Conservation (phyloP, 2,888 invertebrate genomes). For the Lithosia quadra region DNA sequence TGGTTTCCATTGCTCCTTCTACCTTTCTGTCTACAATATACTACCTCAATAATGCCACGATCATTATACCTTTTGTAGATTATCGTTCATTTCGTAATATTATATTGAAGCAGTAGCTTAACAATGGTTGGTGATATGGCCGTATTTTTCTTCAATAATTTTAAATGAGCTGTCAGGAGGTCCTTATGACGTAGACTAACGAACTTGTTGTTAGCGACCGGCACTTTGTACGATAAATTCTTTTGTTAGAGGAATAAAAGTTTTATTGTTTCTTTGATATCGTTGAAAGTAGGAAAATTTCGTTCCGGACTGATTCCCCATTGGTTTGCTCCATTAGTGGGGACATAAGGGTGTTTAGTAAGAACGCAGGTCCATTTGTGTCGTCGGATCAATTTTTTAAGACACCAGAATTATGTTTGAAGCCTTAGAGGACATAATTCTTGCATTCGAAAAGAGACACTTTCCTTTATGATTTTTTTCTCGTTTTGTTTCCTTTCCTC, state of each 20-base stretch:
- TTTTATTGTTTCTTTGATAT: conserved; percentile 3
- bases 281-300: neutral
- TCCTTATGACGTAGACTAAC: conserved; percentile 23
- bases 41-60: conserved; percentile 56
- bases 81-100: conserved; percentile 39
- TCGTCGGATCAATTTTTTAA: neutral
- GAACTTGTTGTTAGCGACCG: conserved; percentile 30
- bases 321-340: neutral
- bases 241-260: neutral
- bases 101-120: conserved; percentile 27
- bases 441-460: too few relatives aligned
- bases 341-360: neutral
- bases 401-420: neutral
- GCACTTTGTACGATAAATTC: conserved; percentile 16
- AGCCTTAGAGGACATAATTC: too few relatives aligned
- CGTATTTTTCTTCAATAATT: conserved; percentile 31
- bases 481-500: too few relatives aligned
- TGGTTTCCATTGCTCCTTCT: conserved; percentile 69
- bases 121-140: conserved; percentile 28
- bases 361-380: neutral
- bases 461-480: too few relatives aligned
- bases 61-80: conserved; percentile 47
- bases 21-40: conserved; percentile 46
- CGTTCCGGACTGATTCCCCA: neutral
- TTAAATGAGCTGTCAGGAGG: conserved; percentile 33